Evolutionary conservation across 2,113 vertebrate genomes (phyloP), one percentile per base, ranked within the genome.

Genomic region (Neodon shergylaensis): DNA sequence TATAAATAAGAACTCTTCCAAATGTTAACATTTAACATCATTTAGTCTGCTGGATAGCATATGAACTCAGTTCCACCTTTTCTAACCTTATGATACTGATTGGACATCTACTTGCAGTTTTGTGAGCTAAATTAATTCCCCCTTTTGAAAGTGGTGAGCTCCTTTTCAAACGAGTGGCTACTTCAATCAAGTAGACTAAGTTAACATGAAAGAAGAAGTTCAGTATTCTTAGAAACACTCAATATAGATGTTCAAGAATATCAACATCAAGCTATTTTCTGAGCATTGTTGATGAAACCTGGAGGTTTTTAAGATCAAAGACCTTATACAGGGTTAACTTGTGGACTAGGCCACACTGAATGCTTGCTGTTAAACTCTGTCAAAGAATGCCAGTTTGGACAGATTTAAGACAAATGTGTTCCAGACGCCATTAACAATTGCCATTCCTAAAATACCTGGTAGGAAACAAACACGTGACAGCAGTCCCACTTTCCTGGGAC

Each of bases 401-500:
- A 24, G 42, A 87, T 14, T 76, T 39, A 83, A 96, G 83, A 78
- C 49, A 89, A 96, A 79, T 26, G 28, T n/a, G 21, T 88, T 85
- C 84, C 44, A n/a, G 84, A 79, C 26, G 76, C 54, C 73, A 68
- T 93, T 88, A 90, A 72, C 17, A 90, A 89, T 21, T 73, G 90
- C 54, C 72, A 86, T 65, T 90, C 78, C 81, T 90, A 96, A 94
- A 88, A 95, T 21, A 97, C 93, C 93, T 85, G 63, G 84, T 94
- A 82, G 81, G 58, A 21, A 68, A 63, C 36, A 86, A 54, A 76
- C 94, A 68, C 13, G 47, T 28, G 52, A 74, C 93, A 94, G 96
- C 92, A 92, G n/a, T 89, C 97, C 97, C 91, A 16, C 91, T 92
- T 96, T 96, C 96, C 96, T 98, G 58, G 97, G 96, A 97, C 49